These are phyloP conservation scores for Antechinus stuartii DNA, from an alignment of 2,113 vertebrate genomes.

Conservation along the genomic window DNA sequence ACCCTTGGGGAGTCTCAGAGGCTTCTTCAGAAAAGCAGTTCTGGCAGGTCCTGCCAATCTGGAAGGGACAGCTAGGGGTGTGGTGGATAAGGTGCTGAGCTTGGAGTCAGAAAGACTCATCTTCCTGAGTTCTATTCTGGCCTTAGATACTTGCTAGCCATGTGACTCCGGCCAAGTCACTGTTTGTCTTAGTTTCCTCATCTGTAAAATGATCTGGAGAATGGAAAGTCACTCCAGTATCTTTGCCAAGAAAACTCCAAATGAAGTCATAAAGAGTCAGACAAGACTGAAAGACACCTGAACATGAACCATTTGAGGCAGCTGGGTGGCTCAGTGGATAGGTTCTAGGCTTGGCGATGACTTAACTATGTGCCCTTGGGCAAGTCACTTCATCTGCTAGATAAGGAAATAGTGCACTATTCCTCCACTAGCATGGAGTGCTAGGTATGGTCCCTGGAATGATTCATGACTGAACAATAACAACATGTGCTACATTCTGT, in stretches of 20 bases:
- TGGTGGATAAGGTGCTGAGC: neutral
- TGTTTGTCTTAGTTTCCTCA: neutral
- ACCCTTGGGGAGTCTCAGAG: neutral
- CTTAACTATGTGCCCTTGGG: neutral
- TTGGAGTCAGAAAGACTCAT: neutral
- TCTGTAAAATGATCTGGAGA: neutral
- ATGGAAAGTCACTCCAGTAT: neutral
- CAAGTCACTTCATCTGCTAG: neutral
- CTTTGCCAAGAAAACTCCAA: too few species aligned
- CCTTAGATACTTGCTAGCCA: neutral
- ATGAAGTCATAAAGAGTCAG: neutral
- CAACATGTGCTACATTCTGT: neutral
- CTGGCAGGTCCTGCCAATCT: neutral
- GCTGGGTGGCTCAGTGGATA: neutral
- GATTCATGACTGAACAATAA: neutral
- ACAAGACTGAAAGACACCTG: neutral
- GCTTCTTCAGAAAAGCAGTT: neutral
- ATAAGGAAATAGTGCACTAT: too few species aligned
- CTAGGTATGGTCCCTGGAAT: neutral
- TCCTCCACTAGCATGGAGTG: neutral
- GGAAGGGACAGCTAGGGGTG: neutral
- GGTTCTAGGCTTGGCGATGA: too few species aligned
- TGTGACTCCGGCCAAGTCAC: neutral
- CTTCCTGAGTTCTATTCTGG: neutral
- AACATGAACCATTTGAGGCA: neutral